A percentile compares a stretch with the other conserved stretches of the same genome.
phyloP scores from a whole-genome alignment of 35 echinoderm and acorn worm genomes.

The Lytechinus pictus region DNA sequence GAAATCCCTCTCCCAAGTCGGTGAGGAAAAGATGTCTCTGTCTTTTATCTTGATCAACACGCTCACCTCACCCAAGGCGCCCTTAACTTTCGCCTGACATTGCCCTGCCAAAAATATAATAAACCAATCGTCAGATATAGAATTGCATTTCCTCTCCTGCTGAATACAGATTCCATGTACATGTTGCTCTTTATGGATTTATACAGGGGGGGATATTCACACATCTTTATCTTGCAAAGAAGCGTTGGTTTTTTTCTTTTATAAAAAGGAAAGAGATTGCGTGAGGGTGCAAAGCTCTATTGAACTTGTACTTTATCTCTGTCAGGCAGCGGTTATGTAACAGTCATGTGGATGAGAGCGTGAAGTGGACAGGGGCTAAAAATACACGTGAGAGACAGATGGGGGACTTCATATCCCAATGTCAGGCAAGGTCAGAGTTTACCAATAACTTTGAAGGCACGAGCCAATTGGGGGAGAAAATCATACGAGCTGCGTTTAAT shows the following conservation, averaged over 20 bases:
- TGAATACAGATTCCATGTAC: not conserved
- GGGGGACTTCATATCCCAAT: not conserved
- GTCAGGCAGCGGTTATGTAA: not conserved
- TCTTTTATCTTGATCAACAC: slow-evolving; percentile 30
- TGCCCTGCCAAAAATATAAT: slow-evolving; percentile 35
- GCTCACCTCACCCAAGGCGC: not conserved
- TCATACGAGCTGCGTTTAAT: not conserved
- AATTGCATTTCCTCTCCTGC: slow-evolving; percentile 3
- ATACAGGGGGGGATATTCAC: not conserved
- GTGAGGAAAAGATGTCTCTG: not conserved
- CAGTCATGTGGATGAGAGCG: not conserved
- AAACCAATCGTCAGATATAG: slow-evolving; percentile 32
- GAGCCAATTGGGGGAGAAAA: not conserved
- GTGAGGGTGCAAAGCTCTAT: not conserved
- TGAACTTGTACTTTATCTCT: slow-evolving; percentile 5
- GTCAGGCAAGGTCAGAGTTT: not conserved
- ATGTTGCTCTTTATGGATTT: not conserved
- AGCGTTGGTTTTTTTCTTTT: not conserved
- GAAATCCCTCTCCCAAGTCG: not conserved
- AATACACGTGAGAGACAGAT: slow-evolving; percentile 34
- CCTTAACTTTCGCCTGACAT: not conserved
- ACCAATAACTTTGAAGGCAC: not conserved
- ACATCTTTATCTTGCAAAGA: not conserved
- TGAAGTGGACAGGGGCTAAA: not conserved
- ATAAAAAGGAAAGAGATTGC: not conserved